phyloP scores from a whole-genome alignment of 2,113 vertebrate genomes.

The Acanthisitta chloris region DNA sequence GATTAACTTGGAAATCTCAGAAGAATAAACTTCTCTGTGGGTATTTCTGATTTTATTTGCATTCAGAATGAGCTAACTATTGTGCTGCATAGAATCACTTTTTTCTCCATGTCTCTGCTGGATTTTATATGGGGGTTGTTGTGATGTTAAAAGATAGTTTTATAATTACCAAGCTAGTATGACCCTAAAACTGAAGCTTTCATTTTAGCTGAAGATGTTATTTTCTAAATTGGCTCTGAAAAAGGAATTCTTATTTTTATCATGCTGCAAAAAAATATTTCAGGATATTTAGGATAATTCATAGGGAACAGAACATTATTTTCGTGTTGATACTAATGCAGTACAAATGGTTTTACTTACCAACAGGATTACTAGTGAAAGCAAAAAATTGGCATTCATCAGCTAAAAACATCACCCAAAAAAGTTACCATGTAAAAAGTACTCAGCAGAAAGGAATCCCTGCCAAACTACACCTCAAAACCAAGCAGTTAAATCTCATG shows the following conservation, averaged over 20 bases:
- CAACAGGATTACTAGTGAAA: not conserved
- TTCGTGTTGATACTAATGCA: not conserved
- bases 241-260: not conserved
- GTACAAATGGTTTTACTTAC: not conserved
- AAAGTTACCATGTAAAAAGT: not conserved
- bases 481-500: not conserved
- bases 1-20: conserved; percentile 7
- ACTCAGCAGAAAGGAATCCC: not conserved
- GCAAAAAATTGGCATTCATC: not conserved
- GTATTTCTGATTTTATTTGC: conserved; percentile 1
- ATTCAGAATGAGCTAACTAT: not conserved
- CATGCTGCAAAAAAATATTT: not conserved
- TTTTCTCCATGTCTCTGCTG: not conserved
- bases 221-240: not conserved
- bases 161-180: not conserved
- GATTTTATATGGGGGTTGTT: not conserved
- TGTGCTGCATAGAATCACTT: accelerated
- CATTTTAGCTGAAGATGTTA: not conserved
- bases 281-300: not conserved
- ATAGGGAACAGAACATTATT: not conserved
- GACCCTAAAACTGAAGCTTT: not conserved
- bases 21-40: conserved; percentile 5
- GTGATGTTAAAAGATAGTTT: not conserved
- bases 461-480: not conserved
- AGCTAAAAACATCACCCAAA: not conserved